Evolutionary conservation across 2,888 invertebrate genomes (phyloP), one percentile per base, ranked within the genome.

Genomic region (Fabriciana adippe): DNA sequence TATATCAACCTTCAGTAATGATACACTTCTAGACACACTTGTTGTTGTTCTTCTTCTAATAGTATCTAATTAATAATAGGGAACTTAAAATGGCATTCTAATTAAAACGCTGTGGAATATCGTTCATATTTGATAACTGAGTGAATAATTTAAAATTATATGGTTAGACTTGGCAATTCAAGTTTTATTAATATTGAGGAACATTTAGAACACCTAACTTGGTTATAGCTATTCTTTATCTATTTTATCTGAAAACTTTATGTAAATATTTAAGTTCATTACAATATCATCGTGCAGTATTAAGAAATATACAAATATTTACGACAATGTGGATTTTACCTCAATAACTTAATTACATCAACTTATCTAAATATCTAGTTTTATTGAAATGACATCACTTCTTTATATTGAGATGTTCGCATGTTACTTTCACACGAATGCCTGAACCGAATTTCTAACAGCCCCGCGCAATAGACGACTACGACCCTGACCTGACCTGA

Each of bases 301-400:
- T 55, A 48, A 47, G 48, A 56, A 45, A 61, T 60, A 53, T 16
- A 60, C 55, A 67, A 67, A 69, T 69, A 64, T 63, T 69, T 63
- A 66, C 48, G 26, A 14, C 55, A 62, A 21, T 65, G 47, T 56
- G 60, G 59, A 59, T 68, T 68, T 70, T 70, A 72, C 66, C 64
- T 60, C 64, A 64, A 61, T 66, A 55, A 59, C 51, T 66, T 14
- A 31, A 62, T 60, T 59, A 60, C 56, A 55, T 59, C 62, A 62
- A 64, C 45, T 53, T 55, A 53, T 41, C 41, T 48, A 66, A 63
- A 63, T 54, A 66, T 48, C 54, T 45, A 50, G 48, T 21, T 60
- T 59, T 16, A 35, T 47, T 54, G 48, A 50, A 59, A 60, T 63
- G 13, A 48, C 21, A 59, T 59, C 55, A 66, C n/a, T 15, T 18